These are phyloP conservation scores for Anguilla pacifica DNA, from an alignment of 2,797 vertebrate genomes.

Conservation along the genomic window DNA sequence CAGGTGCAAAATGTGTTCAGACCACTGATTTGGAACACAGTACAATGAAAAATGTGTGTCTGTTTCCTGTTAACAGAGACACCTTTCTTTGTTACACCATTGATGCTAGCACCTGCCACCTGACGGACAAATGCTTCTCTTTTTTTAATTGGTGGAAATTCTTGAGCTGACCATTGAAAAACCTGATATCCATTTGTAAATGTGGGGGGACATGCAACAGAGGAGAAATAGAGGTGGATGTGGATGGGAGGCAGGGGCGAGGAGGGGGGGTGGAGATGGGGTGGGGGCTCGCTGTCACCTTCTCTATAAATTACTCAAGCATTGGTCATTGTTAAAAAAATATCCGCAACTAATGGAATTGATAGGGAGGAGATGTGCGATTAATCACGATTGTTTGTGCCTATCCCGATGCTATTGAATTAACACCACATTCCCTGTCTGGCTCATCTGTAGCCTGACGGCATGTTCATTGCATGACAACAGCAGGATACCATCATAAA, in stretches of 20 bases:
- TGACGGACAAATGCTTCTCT: not conserved
- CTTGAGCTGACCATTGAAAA: not conserved
- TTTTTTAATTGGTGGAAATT: conserved; percentile 13
- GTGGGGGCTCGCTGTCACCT: not conserved
- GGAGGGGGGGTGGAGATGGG: not conserved
- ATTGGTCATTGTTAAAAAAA: not conserved
- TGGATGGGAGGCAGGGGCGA: no score
- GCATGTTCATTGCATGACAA: not conserved
- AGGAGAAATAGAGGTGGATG: not conserved
- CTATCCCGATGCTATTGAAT: conserved; percentile 19
- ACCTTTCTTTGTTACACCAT: not conserved
- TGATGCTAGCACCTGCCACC: not conserved
- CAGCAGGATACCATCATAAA: conserved; percentile 17
- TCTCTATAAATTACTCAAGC: conserved; percentile 14
- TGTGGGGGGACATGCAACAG: not conserved
- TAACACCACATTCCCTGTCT: not conserved
- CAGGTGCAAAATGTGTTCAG: not conserved
- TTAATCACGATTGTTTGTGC: conserved; percentile 26
- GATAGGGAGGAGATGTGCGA: conserved; percentile 10
- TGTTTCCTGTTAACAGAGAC: not conserved
- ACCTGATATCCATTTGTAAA: not conserved
- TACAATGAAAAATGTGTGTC: not conserved
- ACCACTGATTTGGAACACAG: not conserved
- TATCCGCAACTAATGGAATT: conserved; percentile 28
- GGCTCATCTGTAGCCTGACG: not conserved